These are phyloP conservation scores for Agelaius tricolor DNA, from an alignment of 2,113 vertebrate genomes.

Conservation along the genomic window DNA sequence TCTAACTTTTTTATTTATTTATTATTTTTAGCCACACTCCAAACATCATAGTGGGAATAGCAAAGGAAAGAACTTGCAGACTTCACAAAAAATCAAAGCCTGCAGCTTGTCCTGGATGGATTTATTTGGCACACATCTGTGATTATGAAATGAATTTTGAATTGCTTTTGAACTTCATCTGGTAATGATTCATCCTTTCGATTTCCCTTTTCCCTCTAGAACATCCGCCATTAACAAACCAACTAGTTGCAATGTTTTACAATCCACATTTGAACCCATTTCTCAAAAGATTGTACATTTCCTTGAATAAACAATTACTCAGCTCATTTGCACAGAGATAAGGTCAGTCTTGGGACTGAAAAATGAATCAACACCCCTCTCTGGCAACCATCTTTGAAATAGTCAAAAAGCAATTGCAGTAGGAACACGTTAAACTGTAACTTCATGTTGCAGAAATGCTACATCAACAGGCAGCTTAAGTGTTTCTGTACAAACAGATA, in stretches of 20 bases:
- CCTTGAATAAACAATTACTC: neutral
- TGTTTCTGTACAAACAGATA: neutral
- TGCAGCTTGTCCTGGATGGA: neutral
- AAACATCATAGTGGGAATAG: conserved; percentile 1
- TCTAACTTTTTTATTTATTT: neutral
- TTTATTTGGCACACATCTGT: neutral
- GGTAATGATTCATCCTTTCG: neutral
- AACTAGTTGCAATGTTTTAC: neutral
- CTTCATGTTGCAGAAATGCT: neutral
- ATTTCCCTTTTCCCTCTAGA: conserved; percentile 11
- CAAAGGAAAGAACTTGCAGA: conserved; percentile 11
- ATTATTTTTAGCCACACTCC: neutral
- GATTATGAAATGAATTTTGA: conserved; percentile 47
- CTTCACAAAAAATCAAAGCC: conserved; percentile 13
- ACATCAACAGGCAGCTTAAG: neutral
- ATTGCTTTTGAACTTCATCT: conserved; percentile 28
- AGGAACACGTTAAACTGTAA: neutral
- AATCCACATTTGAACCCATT: neutral
- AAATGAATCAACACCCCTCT: neutral
- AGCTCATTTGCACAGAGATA: neutral
- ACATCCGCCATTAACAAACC: neutral
- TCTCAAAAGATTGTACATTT: neutral
- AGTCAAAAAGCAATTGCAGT: neutral
- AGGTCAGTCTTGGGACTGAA: neutral
- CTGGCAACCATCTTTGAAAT: neutral